Conservation (phyloP, 2,888 invertebrate species). For the Chouioia cunea region DNA sequence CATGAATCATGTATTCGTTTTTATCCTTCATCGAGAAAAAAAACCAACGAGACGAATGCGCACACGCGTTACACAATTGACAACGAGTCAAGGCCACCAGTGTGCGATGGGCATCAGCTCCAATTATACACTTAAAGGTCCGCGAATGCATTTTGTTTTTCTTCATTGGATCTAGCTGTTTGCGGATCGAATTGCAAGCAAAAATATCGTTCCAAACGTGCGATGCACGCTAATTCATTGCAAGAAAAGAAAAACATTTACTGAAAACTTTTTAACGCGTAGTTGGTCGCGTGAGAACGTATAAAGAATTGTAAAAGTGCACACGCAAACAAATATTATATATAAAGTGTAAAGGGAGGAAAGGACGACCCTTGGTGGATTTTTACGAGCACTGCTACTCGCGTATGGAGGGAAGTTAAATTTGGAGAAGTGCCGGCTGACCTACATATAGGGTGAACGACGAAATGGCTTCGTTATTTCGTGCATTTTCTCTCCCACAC, state of each 20-base stretch:
- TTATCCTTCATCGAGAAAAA: background rate
- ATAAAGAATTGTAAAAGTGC: conserved; percentile 8
- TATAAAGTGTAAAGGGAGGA: background rate
- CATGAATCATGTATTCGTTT: conserved; percentile 3
- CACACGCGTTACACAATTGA: background rate
- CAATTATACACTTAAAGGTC: conserved; percentile 20
- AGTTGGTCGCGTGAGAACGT: background rate
- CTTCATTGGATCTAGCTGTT: no score
- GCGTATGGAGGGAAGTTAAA: conserved; percentile 29
- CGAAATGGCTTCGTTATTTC: background rate
- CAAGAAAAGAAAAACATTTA: no score
- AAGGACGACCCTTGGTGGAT: conserved; percentile 1
- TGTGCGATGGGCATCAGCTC: conserved; percentile 8
- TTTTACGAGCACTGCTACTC: conserved; percentile 15
- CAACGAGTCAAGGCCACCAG: conserved; percentile 20
- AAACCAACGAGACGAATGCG: background rate
- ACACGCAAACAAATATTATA: background rate
- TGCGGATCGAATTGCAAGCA: no score
- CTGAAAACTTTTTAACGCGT: background rate
- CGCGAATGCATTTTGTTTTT: no score
- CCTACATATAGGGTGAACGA: conserved; percentile 14
- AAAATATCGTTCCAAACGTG: no score
- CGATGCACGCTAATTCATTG: no score
- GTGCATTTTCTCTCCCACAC: no score
- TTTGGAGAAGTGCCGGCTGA: conserved; percentile 27